Base-by-base conservation (phyloP, 2,888 invertebrate species). In the Achlya flavicornis region DNA sequence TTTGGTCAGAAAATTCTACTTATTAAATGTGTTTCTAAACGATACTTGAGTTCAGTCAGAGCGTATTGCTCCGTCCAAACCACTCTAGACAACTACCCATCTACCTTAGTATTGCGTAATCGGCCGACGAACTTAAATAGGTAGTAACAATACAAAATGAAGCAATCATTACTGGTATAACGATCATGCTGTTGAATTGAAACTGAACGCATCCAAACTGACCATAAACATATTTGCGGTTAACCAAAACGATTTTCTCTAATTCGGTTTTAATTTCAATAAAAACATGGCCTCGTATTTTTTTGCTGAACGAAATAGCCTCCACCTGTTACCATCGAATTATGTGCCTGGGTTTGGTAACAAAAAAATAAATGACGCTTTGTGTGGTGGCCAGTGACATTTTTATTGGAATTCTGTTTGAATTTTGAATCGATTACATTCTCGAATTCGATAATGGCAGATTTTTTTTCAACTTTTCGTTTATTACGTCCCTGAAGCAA, bases 181-280 rank as follows among this genome's bases (percentile, higher is more conserved):
- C 69, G 72, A 72, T 71, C 68, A 62, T 65, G 64, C 65, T 69
- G 72, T 70, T 72, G 74, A 69, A 72, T 70, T 64, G 71, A 72
- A 71, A 69, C 63, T 12, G 71, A 74, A 74, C 75, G 74, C 74
- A 69, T 74, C 63, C 69, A 72, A 72, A 74, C 64, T 66, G 69
- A 68, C 75, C 73, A 78, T 81, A 81, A 85, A 81, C 70, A 76
- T 79, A 81, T 85, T 88, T 86, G 90, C 79, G 90, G 91, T 87
- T 81, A 80, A 83, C 86, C 86, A 71, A 26, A 81, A 82, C 81
- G 76, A 87, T 88, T 86, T 84, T 81, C 83, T 87, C 83, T 89
- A 88, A 90, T 89, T 88, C 80, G 67, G 77, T 83, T 90, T 89
- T 88, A 89, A 88, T 89, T 89, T 84, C 75, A 84, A 83, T 84